Conservation (phyloP, 1,140 invertebrate species). For the Neelides sp. region DNA sequence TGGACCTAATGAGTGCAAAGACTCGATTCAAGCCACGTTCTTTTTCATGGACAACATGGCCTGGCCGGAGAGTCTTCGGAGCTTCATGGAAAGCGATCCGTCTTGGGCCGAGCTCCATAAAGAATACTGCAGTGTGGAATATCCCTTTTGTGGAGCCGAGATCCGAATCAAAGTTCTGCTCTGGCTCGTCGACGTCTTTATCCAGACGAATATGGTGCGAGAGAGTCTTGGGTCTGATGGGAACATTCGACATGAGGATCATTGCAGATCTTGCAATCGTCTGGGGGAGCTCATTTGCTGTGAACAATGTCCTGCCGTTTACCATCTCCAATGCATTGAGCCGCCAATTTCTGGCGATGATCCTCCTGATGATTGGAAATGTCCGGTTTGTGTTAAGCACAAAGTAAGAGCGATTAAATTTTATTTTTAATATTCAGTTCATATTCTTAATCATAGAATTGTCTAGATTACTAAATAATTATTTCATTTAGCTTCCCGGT, state of each 20-base stretch:
- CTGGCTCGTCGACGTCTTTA: slow-evolving; percentile 83
- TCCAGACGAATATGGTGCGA: slow-evolving; percentile 81
- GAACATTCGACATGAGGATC: slow-evolving; percentile 45
- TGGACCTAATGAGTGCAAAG: slow-evolving; percentile 89
- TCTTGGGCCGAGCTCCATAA: slow-evolving; percentile 35
- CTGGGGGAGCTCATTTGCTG: slow-evolving; percentile 89
- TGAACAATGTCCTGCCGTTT: slow-evolving; percentile 92
- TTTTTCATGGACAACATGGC: slow-evolving; percentile 87
- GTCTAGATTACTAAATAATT: slow-evolving; percentile 6
- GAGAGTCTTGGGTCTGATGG: slow-evolving; percentile 90
- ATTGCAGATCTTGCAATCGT: slow-evolving; percentile 73
- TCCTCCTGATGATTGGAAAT: slow-evolving; percentile 92
- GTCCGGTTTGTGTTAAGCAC: slow-evolving; percentile 79
- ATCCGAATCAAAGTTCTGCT: slow-evolving; percentile 74
- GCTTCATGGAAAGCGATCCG: slow-evolving; percentile 73
- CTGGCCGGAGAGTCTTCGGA: slow-evolving; percentile 80
- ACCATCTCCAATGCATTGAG: slow-evolving; percentile 89
- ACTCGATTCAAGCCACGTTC: slow-evolving; percentile 83
- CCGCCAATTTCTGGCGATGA: slow-evolving; percentile 56
- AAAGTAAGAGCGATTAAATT: slow-evolving; percentile 45
- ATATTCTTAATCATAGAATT: slow-evolving; percentile 2
- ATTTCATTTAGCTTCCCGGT: slow-evolving; percentile 47
- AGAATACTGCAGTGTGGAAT: slow-evolving; percentile 52
- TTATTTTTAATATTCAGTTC: slow-evolving; percentile 1
- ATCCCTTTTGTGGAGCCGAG: slow-evolving; percentile 73